These are phyloP conservation scores for Chirona hameri DNA, from an alignment of 2,888 invertebrate genomes.

Conservation along the genomic window DNA sequence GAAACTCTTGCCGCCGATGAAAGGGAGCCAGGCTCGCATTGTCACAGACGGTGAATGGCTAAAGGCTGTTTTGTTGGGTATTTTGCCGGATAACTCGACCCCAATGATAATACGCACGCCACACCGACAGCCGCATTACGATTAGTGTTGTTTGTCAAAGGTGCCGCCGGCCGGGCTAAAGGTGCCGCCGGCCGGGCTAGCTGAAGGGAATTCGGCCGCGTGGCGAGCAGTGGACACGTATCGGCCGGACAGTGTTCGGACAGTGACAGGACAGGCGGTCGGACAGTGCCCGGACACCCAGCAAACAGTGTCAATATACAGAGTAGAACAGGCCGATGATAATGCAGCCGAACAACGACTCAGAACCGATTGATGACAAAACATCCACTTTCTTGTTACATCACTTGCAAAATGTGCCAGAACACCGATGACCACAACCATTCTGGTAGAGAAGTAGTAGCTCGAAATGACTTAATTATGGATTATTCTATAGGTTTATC, in stretches of 20 bases:
- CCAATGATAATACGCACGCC: neutral
- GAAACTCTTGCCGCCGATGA: neutral
- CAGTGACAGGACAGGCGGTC: neutral
- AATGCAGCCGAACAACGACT: neutral
- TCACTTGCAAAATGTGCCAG: no score
- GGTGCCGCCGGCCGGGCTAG: neutral
- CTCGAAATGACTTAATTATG: no score
- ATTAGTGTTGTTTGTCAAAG: conserved; percentile 11
- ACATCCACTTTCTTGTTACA: no score
- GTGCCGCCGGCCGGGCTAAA: neutral
- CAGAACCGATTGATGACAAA: neutral
- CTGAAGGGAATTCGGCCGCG: neutral
- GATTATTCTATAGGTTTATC: no score
- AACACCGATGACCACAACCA: no score
- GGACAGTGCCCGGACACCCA: no score
- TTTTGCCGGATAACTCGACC: neutral
- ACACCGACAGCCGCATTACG: neutral
- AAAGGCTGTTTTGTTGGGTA: neutral
- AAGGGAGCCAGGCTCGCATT: neutral
- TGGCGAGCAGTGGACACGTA: neutral
- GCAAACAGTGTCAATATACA: no score
- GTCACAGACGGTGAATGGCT: neutral
- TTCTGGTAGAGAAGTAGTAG: no score
- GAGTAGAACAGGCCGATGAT: no score
- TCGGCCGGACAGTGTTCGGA: neutral